Base-by-base conservation (phyloP, 2,888 invertebrate genomes). In the Allolobophora icterica region DNA sequence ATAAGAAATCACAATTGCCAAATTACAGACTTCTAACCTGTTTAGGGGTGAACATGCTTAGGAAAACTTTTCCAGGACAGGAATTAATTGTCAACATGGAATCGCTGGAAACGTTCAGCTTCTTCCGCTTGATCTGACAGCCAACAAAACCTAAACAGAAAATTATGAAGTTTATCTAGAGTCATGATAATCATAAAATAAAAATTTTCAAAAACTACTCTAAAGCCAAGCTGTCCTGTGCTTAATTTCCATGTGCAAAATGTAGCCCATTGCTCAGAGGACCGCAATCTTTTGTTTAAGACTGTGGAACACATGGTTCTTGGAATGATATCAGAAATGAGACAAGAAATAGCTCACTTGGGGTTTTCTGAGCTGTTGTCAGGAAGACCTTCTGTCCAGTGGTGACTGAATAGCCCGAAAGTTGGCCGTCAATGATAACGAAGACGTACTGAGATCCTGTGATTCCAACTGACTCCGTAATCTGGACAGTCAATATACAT, bases 391-490 rank as follows among this genome's bases (percentile, higher is more conserved):
- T 87, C 87, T 87, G 87, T 21, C 87, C 87, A 34, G 87, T 87
- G 19, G 87, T 35, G 5, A 87, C 87, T 33, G 87, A 87, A 38
- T 87, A 87, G 34, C 87, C 87, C 6, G 87, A 13, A 0, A 87
- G n/a, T 21, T 87, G 34, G 24, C 87, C 34, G 17, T 87, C 38
- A 21, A 87, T 17, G 35, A 87, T 35, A 35, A 87, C 87, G 17
- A 87, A 35, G 34, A 87, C 38, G 87, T 87, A 87, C 35, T 87
- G 87, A 24, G 87, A 87, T 87, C 35, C 87, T 34, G 87, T 87
- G n/a, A 87, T 17, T 38, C 34, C 87, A 87, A 87, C 21, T 13
- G 87, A 8, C 34, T 87, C 87, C 38, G 87, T 87, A 87, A 87
- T 87, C 87, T 87, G 87, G n/a, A n/a, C n/a, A 71, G 17, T n/a